Evolutionary conservation across 2,113 vertebrate species (phyloP).

Genomic region (Lepidiolamprologus cunningtoni): DNA sequence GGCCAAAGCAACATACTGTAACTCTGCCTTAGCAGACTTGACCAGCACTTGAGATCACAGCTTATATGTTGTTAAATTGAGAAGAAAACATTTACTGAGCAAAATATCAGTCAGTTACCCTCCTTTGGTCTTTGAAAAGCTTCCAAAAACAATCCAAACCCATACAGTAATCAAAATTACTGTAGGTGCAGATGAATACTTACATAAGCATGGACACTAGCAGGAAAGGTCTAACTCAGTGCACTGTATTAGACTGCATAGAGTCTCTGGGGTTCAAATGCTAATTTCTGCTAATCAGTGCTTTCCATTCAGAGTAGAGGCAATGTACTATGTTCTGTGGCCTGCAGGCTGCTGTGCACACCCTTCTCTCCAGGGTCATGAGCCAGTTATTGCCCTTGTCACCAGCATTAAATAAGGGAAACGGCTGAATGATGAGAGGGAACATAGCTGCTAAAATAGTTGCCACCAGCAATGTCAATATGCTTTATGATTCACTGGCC

Average conservation of each 20-base stretch:
- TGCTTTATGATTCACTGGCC: constrained; percentile 1
- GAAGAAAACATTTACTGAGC: not conserved
- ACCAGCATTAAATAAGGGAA: not conserved
- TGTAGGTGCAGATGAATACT: not conserved
- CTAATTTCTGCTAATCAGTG: not conserved
- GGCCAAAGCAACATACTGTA: not conserved
- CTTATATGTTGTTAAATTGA: not conserved
- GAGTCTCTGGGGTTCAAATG: not conserved
- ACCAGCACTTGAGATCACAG: not conserved
- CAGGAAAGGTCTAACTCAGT: not conserved
- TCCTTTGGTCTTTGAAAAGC: not conserved
- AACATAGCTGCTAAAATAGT: not conserved
- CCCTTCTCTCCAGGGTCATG: not conserved
- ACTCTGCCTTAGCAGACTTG: not conserved
- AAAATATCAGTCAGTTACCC: not conserved
- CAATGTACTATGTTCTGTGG: not conserved
- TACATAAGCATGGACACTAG: constrained; percentile 1
- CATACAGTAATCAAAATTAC: not conserved
- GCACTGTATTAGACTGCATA: not conserved
- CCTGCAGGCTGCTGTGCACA: not conserved
- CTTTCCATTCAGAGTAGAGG: not conserved
- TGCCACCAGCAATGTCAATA: not conserved
- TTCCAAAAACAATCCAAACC: not conserved
- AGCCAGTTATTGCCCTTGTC: not conserved
- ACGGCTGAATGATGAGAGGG: not conserved